Evolutionary conservation across 2,113 vertebrate species (phyloP).

Genomic region (Hepsetus odoe): DNA sequence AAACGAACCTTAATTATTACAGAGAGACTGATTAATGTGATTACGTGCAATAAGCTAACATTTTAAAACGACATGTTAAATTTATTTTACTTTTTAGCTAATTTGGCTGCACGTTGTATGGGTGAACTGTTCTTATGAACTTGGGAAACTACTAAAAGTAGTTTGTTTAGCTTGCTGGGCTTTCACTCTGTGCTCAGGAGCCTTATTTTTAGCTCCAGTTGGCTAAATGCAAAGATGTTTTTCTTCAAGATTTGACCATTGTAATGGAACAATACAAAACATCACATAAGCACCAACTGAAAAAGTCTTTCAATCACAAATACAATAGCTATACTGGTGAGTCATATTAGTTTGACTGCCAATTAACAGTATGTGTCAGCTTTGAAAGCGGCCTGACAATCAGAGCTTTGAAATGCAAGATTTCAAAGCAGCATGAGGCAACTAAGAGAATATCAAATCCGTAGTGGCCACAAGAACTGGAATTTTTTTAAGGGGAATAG

Average conservation of each 20-base stretch:
- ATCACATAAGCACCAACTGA: neutral
- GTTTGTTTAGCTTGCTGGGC: neutral
- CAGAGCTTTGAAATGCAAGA: neutral
- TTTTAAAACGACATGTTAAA: conserved; percentile 33
- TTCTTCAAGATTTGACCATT: neutral
- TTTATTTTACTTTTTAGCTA: conserved; percentile 23
- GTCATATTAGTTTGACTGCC: conserved; percentile 19
- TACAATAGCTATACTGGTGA: neutral
- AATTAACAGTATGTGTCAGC: conserved; percentile 10
- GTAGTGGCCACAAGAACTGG: neutral
- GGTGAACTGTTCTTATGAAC: neutral
- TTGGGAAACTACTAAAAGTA: neutral
- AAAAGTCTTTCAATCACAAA: neutral
- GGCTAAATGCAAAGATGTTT: neutral
- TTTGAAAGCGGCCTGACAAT: conserved; percentile 2
- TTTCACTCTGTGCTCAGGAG: neutral
- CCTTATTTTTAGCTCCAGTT: neutral
- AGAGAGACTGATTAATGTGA: conserved; percentile 35
- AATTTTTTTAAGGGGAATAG: neutral
- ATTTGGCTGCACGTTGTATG: neutral
- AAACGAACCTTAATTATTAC: conserved; percentile 41
- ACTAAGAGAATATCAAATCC: neutral
- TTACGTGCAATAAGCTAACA: conserved; percentile 36
- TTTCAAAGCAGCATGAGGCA: conserved; percentile 5
- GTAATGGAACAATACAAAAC: neutral